Evolutionary conservation across 1,140 invertebrate species (phyloP).

Genomic region (Mycetomoellerius zeteki): DNA sequence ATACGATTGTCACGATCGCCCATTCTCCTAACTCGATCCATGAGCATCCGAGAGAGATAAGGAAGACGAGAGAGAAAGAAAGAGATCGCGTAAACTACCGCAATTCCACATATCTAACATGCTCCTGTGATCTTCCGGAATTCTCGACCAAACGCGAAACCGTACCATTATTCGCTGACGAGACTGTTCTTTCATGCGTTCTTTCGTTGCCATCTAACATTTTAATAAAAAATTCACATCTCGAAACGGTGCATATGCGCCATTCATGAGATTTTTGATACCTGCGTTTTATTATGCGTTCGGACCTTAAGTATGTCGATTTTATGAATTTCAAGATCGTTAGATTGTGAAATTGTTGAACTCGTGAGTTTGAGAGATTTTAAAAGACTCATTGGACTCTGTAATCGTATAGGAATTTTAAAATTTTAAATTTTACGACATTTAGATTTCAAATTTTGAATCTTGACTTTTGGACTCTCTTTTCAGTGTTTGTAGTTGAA

Average conservation of each 20-base stretch:
- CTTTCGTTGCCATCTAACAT: conserved; percentile 24
- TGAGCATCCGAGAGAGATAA: conserved; percentile 61
- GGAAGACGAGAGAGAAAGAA: neutral
- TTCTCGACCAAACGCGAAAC: conserved; percentile 43
- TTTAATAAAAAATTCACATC: conserved; percentile 56
- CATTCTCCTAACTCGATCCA: conserved; percentile 70
- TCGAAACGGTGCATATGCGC: conserved; percentile 26
- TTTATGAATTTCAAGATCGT: conserved; percentile 22
- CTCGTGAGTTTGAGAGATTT: neutral
- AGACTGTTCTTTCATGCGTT: neutral
- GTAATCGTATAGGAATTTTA: neutral
- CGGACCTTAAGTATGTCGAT: conserved; percentile 30
- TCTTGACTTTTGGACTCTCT: neutral
- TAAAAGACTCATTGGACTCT: conserved; percentile 1
- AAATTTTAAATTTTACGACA: neutral
- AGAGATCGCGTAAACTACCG: conserved; percentile 18
- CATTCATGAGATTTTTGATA: conserved; percentile 27
- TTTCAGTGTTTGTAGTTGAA: neutral
- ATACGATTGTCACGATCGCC: conserved; percentile 68
- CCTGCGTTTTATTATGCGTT: conserved; percentile 13
- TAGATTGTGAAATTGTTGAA: conserved; percentile 23
- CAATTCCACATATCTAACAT: conserved; percentile 56
- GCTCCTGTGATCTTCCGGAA: conserved; percentile 46
- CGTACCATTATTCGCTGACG: conserved; percentile 64
- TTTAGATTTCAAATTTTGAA: neutral